Conservation (phyloP, 2,113 vertebrate species). For the Hystrix cristata region DNA sequence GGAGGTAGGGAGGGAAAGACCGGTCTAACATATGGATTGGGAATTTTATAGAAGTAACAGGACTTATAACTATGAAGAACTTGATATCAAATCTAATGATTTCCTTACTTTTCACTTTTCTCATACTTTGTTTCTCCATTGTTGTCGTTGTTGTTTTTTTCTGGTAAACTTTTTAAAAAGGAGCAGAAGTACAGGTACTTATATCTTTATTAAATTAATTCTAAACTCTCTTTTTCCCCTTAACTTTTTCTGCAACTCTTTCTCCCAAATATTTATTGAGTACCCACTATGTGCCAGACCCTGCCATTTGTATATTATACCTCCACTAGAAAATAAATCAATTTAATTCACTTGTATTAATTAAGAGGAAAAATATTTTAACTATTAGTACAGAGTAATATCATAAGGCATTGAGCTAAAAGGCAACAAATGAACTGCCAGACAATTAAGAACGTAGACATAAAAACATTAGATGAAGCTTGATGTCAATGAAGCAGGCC, state of each 20-base stretch:
- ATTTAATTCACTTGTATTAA: not conserved
- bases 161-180: not conserved
- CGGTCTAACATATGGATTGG: not conserved
- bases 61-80: not conserved
- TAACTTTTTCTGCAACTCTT: not conserved
- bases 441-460: not conserved
- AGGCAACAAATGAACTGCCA: not conserved
- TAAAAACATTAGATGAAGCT: not conserved
- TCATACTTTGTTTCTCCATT: constrained; percentile 6
- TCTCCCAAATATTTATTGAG: constrained; percentile 35
- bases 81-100: not conserved
- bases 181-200: not conserved
- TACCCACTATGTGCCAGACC: not conserved
- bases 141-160: constrained; percentile 1
- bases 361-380: constrained; percentile 17
- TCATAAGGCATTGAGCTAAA: not conserved
- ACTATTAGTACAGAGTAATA: not conserved
- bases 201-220: constrained; percentile 20
- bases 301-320: constrained; percentile 20
- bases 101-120: not conserved
- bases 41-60: not conserved
- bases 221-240: not conserved
- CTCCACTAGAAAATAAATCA: constrained; percentile 2
- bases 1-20: fast-evolving
- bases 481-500: not conserved